These are phyloP conservation scores for Cinara cedri DNA, from an alignment of 2,888 invertebrate genomes.

Conservation along the genomic window DNA sequence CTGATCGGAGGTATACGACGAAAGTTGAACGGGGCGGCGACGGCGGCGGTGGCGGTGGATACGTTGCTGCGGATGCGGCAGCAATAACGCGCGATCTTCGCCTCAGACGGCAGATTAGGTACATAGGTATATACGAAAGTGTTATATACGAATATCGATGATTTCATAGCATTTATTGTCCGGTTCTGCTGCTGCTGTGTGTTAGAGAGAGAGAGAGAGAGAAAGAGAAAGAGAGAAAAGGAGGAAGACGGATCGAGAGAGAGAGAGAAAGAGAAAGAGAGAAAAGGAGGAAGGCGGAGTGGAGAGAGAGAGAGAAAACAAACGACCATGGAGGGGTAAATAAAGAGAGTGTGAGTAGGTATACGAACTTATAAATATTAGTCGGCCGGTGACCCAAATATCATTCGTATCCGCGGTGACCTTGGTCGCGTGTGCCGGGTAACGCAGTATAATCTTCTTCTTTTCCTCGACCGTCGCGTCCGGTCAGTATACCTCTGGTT, in stretches of 20 bases:
- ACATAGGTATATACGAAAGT: too few relatives aligned
- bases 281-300: background rate
- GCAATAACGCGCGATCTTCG: too few relatives aligned
- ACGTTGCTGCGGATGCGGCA: background rate
- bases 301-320: background rate
- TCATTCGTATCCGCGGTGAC: slow-evolving; percentile 53
- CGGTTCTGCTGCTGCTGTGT: background rate
- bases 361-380: slow-evolving; percentile 56
- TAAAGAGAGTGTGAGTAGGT: background rate
- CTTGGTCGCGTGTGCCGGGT: slow-evolving; percentile 48
- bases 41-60: background rate
- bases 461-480: background rate
- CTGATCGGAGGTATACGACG: slow-evolving; percentile 22
- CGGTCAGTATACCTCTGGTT: too few relatives aligned
- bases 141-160: background rate
- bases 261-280: background rate
- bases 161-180: slow-evolving; percentile 3
- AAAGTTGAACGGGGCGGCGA: slow-evolving; percentile 6
- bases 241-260: background rate
- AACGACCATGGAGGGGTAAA: slow-evolving; percentile 19
- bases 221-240: background rate
- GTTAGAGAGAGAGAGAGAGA: background rate
- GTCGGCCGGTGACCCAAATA: slow-evolving; percentile 47
- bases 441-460: too few relatives aligned
- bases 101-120: too few relatives aligned